A percentile compares a stretch with the other conserved stretches of the same genome.
Conservation (phyloP, 2,888 invertebrate genomes). For the Trisateles emortualis region DNA sequence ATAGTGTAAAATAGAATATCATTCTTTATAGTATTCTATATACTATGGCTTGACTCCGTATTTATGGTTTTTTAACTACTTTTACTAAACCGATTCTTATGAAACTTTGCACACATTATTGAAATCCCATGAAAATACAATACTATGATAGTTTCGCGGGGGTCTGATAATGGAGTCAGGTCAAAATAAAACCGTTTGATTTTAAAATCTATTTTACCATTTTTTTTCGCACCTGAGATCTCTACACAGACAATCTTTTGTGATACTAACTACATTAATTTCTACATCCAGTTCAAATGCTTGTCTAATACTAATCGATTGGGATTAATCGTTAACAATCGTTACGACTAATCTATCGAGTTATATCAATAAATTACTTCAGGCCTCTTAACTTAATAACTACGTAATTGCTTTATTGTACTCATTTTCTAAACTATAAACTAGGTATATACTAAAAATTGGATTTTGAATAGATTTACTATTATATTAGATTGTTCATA, state of each 20-base stretch:
- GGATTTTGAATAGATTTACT: conserved; percentile 24
- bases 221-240: conserved; percentile 30
- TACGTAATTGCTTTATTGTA: conserved; percentile 77
- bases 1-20: no score
- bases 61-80: no score
- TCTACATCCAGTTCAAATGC: conserved; percentile 42
- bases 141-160: no score
- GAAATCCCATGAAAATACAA: no score
- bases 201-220: no score
- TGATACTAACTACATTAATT: conserved; percentile 23
- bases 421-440: conserved; percentile 66
- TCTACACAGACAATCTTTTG: conserved; percentile 18
- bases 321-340: conserved; percentile 36
- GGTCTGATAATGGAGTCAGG: no score
- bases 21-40: no score
- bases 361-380: conserved; percentile 63
- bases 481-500: neutral
- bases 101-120: no score
- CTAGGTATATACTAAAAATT: conserved; percentile 45
- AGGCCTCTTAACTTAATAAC: conserved; percentile 62
- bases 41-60: no score
- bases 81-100: no score
- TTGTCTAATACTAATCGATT: conserved; percentile 46
- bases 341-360: conserved; percentile 42
- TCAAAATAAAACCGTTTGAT: no score